Conservation (phyloP, 2,797 vertebrate species). For the Gastrophryne carolinensis region DNA sequence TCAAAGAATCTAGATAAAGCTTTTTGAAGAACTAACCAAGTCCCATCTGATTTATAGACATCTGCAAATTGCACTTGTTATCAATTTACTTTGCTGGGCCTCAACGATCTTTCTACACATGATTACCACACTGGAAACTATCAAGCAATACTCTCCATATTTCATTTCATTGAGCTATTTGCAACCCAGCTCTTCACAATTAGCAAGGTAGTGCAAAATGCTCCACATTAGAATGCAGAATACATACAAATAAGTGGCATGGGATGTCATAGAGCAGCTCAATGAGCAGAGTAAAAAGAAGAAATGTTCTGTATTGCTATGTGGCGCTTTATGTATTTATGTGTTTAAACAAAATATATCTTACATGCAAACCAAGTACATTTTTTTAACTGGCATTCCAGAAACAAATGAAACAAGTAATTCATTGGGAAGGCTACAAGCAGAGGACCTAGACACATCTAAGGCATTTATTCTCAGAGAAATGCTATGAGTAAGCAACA, state of each 20-base stretch:
- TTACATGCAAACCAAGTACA: not conserved
- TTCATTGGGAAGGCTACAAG: slow-evolving; percentile 11
- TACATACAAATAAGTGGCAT: not conserved
- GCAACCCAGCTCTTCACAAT: not conserved
- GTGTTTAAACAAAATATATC: too few relatives aligned
- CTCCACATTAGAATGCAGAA: slow-evolving; percentile 8
- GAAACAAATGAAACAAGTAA: slow-evolving; percentile 23
- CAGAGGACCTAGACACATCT: slow-evolving; percentile 8
- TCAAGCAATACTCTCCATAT: not conserved
- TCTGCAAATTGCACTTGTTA: slow-evolving; percentile 12
- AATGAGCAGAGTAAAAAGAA: not conserved
- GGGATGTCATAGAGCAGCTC: not conserved
- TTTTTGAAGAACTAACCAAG: not conserved
- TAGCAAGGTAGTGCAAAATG: slow-evolving; percentile 7
- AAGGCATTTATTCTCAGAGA: slow-evolving; percentile 18
- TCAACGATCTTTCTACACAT: slow-evolving; percentile 1
- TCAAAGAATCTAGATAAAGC: not conserved
- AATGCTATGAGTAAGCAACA: not conserved
- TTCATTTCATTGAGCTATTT: not conserved
- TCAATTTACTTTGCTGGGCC: slow-evolving; percentile 15
- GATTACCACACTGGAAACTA: not conserved
- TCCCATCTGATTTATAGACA: slow-evolving; percentile 13
- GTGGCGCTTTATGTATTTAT: slow-evolving; percentile 18
- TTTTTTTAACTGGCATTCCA: not conserved
- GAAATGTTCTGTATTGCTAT: slow-evolving; percentile 6